Conservation (phyloP, 2,113 vertebrate genomes). For the Oxyura jamaicensis region DNA sequence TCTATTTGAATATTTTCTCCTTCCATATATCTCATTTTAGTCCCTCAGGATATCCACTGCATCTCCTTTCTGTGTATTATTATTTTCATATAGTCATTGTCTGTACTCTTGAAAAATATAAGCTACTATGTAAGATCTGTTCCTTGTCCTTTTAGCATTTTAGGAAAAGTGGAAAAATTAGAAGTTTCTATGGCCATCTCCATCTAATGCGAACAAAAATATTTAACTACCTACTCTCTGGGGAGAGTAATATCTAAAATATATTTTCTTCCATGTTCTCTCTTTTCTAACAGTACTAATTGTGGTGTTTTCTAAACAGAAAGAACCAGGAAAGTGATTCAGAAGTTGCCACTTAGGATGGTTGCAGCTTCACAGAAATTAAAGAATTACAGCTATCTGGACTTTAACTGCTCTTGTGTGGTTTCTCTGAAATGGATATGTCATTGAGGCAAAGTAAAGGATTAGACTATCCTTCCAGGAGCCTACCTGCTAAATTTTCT, state of each 20-base stretch:
- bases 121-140: not conserved
- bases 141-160: not conserved
- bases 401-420: not conserved
- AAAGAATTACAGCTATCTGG: not conserved
- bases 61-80: not conserved
- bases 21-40: not conserved
- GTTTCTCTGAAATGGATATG: not conserved
- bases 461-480: not conserved
- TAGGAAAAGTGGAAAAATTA: not conserved
- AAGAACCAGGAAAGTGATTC: not conserved
- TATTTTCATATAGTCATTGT: not conserved
- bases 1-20: not conserved
- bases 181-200: not conserved
- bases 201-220: not conserved
- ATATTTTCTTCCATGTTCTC: not conserved
- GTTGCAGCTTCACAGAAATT: not conserved
- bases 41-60: not conserved
- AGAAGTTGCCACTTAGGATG: rapidly evolving
- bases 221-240: not conserved
- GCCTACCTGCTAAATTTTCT: not conserved
- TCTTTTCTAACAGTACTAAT: not conserved
- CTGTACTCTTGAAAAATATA: not conserved
- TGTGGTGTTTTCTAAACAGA: not conserved
- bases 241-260: not conserved
- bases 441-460: not conserved